These are phyloP conservation scores for Notospermus geniculatus DNA, from an alignment of 1,140 invertebrate genomes.

Conservation along the genomic window DNA sequence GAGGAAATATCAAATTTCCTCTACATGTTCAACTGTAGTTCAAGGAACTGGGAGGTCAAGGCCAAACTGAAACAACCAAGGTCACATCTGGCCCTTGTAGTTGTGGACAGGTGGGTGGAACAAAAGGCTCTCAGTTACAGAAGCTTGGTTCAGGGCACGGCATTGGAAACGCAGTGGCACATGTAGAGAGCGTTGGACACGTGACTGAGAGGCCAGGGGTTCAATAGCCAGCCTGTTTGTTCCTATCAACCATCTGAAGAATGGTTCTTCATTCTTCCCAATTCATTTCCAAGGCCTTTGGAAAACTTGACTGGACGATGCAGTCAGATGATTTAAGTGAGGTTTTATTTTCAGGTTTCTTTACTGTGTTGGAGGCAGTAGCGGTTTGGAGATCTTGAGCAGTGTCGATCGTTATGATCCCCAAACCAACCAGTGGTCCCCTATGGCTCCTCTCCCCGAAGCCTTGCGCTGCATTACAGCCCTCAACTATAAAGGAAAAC, in stretches of 20 bases:
- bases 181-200: no score
- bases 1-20: slow-evolving; percentile 47
- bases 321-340: no score
- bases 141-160: no score
- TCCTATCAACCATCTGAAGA: no score
- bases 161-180: no score
- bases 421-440: slow-evolving; percentile 41
- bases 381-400: slow-evolving; percentile 41
- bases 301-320: no score
- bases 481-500: slow-evolving; percentile 42
- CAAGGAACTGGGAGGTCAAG: slow-evolving; percentile 38
- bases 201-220: no score
- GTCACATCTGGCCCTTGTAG: slow-evolving; percentile 44
- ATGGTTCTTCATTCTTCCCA: no score
- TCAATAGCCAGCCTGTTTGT: no score
- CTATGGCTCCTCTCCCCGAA: slow-evolving; percentile 41
- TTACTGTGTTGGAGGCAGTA: slow-evolving; percentile 50
- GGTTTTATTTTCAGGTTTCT: no score
- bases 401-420: slow-evolving; percentile 47
- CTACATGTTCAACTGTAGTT: slow-evolving; percentile 43
- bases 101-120: slow-evolving; percentile 47
- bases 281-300: no score
- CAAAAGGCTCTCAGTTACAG: no score
- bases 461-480: slow-evolving; percentile 42
- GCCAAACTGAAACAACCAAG: slow-evolving; percentile 45